Conservation (phyloP, 2,888 invertebrate species). For the Cryptophagus acutangulus region DNA sequence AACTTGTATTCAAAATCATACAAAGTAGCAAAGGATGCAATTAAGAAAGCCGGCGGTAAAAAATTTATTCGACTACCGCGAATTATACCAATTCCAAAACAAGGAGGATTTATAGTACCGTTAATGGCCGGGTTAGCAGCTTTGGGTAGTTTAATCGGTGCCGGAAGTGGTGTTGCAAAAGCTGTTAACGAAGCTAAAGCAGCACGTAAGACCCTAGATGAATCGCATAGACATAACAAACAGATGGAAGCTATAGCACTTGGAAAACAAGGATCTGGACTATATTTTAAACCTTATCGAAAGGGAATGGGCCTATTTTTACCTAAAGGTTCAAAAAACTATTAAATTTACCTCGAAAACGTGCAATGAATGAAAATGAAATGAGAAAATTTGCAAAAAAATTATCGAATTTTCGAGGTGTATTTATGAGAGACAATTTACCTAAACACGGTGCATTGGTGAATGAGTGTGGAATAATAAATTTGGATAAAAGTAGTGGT, state of each 20-base stretch:
- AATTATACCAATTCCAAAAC: slow-evolving; percentile 34
- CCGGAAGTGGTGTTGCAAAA: slow-evolving; percentile 25
- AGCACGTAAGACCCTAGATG: slow-evolving; percentile 24
- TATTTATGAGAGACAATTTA: slow-evolving; percentile 19
- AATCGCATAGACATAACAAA: slow-evolving; percentile 28
- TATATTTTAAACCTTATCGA: slow-evolving; percentile 11
- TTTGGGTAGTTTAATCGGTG: slow-evolving; percentile 20
- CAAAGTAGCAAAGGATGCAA: neutral
- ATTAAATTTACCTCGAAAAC: slow-evolving; percentile 13
- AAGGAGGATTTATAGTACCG: slow-evolving; percentile 34
- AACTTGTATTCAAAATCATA: no score
- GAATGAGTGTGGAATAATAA: slow-evolving; percentile 17
- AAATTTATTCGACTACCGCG: slow-evolving; percentile 12
- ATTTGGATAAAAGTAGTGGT: slow-evolving; percentile 14
- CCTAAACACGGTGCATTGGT: slow-evolving; percentile 6
- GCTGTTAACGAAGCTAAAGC: slow-evolving; percentile 25
- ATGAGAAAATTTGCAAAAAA: slow-evolving; percentile 17
- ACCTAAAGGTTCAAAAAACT: slow-evolving; percentile 1
- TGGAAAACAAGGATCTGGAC: slow-evolving; percentile 20
- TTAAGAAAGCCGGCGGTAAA: neutral
- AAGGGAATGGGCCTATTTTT: slow-evolving; percentile 13
- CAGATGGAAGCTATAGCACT: slow-evolving; percentile 26
- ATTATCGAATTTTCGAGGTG: slow-evolving; percentile 18
- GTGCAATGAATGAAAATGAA: slow-evolving; percentile 17
- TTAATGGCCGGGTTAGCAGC: slow-evolving; percentile 30